Conservation (phyloP, 2,113 vertebrate genomes). For the Pycnonotus jocosus region DNA sequence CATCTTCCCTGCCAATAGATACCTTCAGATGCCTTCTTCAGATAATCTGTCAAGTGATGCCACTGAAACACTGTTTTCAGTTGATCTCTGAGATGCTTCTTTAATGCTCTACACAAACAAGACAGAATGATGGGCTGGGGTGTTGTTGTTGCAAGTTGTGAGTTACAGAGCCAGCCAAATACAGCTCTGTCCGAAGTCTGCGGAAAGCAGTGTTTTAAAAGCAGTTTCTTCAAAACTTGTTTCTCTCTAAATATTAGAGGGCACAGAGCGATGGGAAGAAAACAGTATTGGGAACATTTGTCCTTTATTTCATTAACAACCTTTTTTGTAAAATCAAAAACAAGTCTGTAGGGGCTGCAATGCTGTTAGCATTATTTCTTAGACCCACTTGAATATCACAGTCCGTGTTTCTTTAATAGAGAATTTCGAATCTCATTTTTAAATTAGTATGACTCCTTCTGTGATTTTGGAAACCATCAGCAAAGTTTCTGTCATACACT, state of each 20-base stretch:
- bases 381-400: background rate
- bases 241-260: background rate
- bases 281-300: background rate
- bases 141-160: rapidly evolving
- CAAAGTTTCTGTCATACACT: background rate
- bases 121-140: rapidly evolving
- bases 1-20: background rate
- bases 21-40: background rate
- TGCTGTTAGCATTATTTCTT: background rate
- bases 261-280: rapidly evolving
- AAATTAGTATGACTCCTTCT: background rate
- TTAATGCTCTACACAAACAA: rapidly evolving
- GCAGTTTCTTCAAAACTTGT: background rate
- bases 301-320: background rate
- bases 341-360: background rate
- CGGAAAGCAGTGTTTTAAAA: background rate
- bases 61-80: background rate
- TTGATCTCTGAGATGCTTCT: background rate
- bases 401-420: background rate
- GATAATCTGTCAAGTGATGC: background rate
- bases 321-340: background rate
- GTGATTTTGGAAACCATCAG: background rate
- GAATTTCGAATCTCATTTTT: background rate
- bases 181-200: background rate
- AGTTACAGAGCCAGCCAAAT: background rate